Conservation (phyloP, 2,888 invertebrate species). For the Phrixothrix hirtus region DNA sequence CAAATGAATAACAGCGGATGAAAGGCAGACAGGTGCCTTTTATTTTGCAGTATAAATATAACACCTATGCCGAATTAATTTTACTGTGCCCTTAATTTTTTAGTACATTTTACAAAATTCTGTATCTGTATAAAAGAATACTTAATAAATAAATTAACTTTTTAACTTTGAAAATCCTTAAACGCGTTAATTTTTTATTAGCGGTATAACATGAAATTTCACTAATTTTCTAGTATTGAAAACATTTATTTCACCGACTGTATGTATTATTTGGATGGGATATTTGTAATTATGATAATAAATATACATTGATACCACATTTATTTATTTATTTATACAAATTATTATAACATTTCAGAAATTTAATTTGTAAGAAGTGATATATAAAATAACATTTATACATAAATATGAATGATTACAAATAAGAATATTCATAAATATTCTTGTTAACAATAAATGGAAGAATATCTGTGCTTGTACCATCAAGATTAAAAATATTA, state of each 20-base stretch:
- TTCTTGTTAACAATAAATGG: constrained; percentile 41
- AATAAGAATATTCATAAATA: constrained; percentile 25
- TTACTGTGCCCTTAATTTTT: too few relatives aligned
- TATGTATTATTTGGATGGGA: background rate
- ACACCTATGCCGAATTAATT: too few relatives aligned
- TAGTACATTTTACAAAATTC: too few relatives aligned
- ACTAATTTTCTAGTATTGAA: too few relatives aligned
- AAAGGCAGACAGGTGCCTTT: too few relatives aligned
- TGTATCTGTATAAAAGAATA: too few relatives aligned
- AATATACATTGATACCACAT: constrained; percentile 9
- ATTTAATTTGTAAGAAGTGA: constrained; percentile 44
- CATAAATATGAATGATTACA: constrained; percentile 42
- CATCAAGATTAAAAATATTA: constrained; percentile 42
- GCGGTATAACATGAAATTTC: too few relatives aligned
- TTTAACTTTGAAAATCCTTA: too few relatives aligned
- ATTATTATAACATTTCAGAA: constrained; percentile 35
- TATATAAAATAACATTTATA: constrained; percentile 50
- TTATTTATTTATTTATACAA: constrained; percentile 37
- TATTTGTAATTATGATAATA: background rate
- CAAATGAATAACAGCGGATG: too few relatives aligned
- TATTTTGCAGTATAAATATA: too few relatives aligned
- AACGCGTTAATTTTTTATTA: too few relatives aligned
- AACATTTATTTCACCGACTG: background rate
- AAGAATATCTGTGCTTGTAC: constrained; percentile 39
- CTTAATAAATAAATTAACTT: too few relatives aligned